Conservation (phyloP, 2,888 invertebrate species). For the Dolomedes plantarius region DNA sequence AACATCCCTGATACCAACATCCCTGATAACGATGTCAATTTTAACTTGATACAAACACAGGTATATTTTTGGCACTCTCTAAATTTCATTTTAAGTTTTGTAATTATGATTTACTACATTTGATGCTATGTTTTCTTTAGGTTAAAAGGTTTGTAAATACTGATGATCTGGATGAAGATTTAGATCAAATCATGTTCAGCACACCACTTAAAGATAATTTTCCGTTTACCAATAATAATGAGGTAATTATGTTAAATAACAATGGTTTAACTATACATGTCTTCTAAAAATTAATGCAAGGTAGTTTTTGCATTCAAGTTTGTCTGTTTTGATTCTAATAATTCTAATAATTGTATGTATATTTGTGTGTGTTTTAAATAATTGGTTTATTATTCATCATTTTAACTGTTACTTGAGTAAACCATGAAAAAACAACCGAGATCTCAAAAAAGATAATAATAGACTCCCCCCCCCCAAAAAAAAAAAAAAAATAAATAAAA, state of each 20-base stretch:
- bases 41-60: background rate
- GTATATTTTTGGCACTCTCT: background rate
- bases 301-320: background rate
- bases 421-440: too few relatives aligned
- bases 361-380: too few relatives aligned
- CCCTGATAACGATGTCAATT: background rate
- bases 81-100: too few relatives aligned
- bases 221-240: conserved; percentile 4
- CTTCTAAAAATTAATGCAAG: background rate
- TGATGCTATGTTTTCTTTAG: background rate
- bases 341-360: too few relatives aligned
- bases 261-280: background rate
- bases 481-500: too few relatives aligned
- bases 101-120: too few relatives aligned
- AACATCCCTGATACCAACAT: background rate
- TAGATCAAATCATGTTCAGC: conserved; percentile 47
- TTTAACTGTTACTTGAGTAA: too few relatives aligned
- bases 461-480: too few relatives aligned
- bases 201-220: conserved; percentile 38
- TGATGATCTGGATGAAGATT: conserved; percentile 21
- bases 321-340: too few relatives aligned
- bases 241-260: too few relatives aligned
- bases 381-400: too few relatives aligned
- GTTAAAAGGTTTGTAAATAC: conserved; percentile 20
- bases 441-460: too few relatives aligned